Evolutionary conservation across 2,888 invertebrate genomes (phyloP).

Genomic region (Heliconius sara): DNA sequence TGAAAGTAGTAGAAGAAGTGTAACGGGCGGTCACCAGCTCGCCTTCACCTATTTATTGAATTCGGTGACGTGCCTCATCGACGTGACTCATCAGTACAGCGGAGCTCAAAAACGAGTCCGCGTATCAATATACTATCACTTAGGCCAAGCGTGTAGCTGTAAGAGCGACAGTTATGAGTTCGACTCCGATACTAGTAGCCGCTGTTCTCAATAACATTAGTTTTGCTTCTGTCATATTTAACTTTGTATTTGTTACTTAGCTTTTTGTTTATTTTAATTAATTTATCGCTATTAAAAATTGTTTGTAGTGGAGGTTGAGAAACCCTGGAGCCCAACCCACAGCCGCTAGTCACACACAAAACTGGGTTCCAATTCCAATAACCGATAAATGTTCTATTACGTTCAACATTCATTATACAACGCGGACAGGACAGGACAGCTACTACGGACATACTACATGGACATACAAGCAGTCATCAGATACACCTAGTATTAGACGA

Average conservation of each 20-base stretch:
- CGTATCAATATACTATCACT: neutral
- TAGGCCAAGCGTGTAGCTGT: too few relatives aligned
- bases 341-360: neutral
- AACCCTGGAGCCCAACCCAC: slow-evolving; percentile 20
- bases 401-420: slow-evolving; percentile 26
- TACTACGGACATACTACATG: neutral
- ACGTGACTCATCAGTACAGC: slow-evolving; percentile 41
- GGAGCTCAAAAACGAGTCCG: slow-evolving; percentile 6
- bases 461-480: neutral
- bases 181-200: too few relatives aligned
- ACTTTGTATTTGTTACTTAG: neutral
- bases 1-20: neutral
- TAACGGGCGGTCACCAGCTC: slow-evolving; percentile 50
- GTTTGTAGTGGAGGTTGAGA: neutral
- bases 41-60: slow-evolving; percentile 72
- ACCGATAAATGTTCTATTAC: slow-evolving; percentile 36
- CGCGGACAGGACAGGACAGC: too few relatives aligned
- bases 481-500: neutral
- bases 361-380: slow-evolving; percentile 31
- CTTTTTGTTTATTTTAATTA: too few relatives aligned
- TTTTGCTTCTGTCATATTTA: neutral
- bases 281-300: too few relatives aligned
- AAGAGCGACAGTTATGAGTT: too few relatives aligned
- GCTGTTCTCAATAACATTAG: too few relatives aligned
- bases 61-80: slow-evolving; percentile 34